Percentiles rank a stretch among this genome's conserved stretches.
These are phyloP conservation scores for Oreortyx pictus DNA, from an alignment of 2,797 vertebrate genomes.

Conservation along the genomic window DNA sequence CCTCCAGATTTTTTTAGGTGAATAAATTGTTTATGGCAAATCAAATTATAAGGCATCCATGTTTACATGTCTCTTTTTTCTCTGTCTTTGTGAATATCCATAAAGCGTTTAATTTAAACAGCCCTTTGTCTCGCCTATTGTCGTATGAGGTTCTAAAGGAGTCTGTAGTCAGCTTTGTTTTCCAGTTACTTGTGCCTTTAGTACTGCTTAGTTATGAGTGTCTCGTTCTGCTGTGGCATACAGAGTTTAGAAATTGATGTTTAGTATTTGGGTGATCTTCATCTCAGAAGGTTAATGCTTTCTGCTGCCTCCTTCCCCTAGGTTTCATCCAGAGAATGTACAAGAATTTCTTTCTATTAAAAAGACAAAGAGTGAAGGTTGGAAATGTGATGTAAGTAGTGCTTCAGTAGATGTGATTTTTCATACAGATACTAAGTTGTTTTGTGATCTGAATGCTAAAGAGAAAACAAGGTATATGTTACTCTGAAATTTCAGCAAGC, in stretches of 20 bases:
- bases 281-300: not conserved
- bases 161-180: not conserved
- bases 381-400: slow-evolving; percentile 94
- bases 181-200: not conserved
- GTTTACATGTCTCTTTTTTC: not conserved
- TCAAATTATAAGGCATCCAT: not conserved
- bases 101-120: not conserved
- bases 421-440: not conserved
- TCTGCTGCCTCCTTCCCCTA: slow-evolving; percentile 65
- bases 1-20: not conserved
- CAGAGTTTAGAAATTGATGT: not conserved
- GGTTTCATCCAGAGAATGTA: slow-evolving; percentile 95
- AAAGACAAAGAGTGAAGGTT: slow-evolving; percentile 94
- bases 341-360: slow-evolving; percentile 93
- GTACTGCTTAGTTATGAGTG: not conserved
- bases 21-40: not conserved
- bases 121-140: not conserved
- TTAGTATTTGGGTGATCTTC: not conserved
- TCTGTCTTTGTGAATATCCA: not conserved
- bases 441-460: not conserved
- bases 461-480: not conserved
- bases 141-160: not conserved
- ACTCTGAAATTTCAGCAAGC: not conserved
- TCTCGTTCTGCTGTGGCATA: not conserved
- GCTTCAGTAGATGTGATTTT: not conserved